A percentile compares a stretch with the other conserved stretches of the same genome.
Evolutionary conservation across 1,140 invertebrate species (phyloP).

Genomic region (Pristionchus pacificus): DNA sequence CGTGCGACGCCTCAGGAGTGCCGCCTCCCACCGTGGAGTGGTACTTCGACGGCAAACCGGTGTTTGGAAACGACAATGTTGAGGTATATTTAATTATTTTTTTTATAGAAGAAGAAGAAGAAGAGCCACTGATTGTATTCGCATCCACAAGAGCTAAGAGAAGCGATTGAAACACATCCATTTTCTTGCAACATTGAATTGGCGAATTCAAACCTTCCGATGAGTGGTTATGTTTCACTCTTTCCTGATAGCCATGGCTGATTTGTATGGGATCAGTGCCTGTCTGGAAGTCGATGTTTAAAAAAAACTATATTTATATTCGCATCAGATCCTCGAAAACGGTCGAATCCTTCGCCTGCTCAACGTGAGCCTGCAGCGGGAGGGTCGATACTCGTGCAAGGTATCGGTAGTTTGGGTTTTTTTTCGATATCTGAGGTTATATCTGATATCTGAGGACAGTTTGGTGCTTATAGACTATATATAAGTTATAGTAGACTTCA

Average conservation of each 20-base stretch:
- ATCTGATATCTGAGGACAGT: too few relatives aligned
- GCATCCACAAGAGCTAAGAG: not conserved
- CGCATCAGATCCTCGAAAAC: conserved; percentile 19
- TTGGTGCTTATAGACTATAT: too few relatives aligned
- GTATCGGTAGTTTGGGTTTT: not conserved
- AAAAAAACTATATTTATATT: too few relatives aligned
- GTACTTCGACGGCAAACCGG: conserved; percentile 48
- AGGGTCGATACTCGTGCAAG: conserved; percentile 49
- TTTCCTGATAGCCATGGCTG: too few relatives aligned
- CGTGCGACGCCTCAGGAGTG: conserved; percentile 60
- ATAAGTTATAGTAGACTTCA: too few relatives aligned
- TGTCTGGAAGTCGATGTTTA: too few relatives aligned
- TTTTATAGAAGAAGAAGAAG: not conserved
- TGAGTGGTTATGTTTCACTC: too few relatives aligned
- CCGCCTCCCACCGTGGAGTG: conserved; percentile 61
- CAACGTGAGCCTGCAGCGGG: conserved; percentile 30
- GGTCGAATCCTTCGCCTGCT: conserved; percentile 27
- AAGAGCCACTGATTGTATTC: not conserved
- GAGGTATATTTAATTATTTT: conserved; percentile 23
- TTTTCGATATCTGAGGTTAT: too few relatives aligned
- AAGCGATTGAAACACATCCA: too few relatives aligned
- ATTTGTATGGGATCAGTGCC: too few relatives aligned
- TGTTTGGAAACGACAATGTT: conserved; percentile 43
- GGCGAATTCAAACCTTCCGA: too few relatives aligned
- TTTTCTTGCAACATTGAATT: too few relatives aligned